These are phyloP conservation scores for Blomia tropicalis DNA, from an alignment of 2,888 invertebrate genomes.

Conservation along the genomic window DNA sequence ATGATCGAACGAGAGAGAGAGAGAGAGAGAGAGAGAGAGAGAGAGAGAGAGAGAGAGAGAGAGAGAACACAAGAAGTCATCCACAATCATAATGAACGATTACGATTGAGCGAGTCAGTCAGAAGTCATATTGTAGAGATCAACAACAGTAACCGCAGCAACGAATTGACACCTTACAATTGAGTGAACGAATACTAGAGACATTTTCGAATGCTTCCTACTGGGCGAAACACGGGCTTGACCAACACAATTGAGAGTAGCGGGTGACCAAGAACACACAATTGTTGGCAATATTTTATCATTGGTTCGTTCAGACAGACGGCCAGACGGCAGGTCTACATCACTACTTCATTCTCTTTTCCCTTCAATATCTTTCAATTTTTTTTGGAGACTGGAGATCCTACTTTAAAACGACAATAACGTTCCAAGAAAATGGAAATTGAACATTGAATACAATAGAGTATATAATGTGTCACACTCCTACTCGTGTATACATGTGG, in stretches of 20 bases:
- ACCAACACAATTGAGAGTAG: neutral
- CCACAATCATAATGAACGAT: constrained; percentile 3
- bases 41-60: neutral
- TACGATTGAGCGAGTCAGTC: neutral
- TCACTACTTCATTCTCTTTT: too few relatives aligned
- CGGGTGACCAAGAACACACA: too few relatives aligned
- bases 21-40: too few relatives aligned
- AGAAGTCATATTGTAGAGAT: neutral
- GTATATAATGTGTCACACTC: too few relatives aligned
- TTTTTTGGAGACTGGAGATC: too few relatives aligned
- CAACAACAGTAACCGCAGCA: neutral
- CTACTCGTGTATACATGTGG: too few relatives aligned
- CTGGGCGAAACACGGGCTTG: neutral
- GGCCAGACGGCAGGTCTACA: neutral
- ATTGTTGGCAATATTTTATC: neutral
- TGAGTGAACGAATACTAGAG: neutral
- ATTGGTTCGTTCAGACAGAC: constrained; percentile 12
- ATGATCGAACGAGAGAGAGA: too few relatives aligned
- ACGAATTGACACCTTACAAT: neutral
- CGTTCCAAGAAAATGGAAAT: too few relatives aligned
- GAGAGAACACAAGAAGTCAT: neutral
- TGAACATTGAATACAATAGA: too few relatives aligned
- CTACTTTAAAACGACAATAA: too few relatives aligned
- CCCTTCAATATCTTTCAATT: too few relatives aligned
- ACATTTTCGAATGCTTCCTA: neutral